Conservation (phyloP, 2,113 vertebrate species). For the Acrocephalus kingi region DNA sequence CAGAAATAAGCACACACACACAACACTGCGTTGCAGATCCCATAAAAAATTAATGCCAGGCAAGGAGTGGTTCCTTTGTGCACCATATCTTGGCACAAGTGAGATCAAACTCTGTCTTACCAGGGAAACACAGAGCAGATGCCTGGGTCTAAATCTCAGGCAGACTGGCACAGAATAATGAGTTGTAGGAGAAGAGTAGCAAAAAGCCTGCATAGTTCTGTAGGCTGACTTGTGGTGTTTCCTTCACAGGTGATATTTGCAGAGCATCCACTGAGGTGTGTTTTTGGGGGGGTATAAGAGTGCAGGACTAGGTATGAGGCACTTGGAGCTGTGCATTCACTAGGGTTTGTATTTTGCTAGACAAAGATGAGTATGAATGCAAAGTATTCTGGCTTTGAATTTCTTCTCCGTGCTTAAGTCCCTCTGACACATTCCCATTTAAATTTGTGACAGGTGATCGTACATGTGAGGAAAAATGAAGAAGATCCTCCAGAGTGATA, state of each 20-base stretch:
- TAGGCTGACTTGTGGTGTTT: background rate
- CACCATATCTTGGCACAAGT: background rate
- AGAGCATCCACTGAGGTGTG: background rate
- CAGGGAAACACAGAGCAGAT: background rate
- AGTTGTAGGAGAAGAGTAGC: background rate
- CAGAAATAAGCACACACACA: background rate
- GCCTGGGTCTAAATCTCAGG: background rate
- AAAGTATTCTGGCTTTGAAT: background rate
- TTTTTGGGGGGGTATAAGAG: rapidly evolving
- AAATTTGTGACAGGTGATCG: background rate
- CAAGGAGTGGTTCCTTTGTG: background rate
- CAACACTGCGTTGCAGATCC: rapidly evolving
- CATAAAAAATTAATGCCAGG: background rate
- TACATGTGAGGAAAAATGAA: background rate
- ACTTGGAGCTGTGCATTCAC: background rate
- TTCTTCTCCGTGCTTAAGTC: background rate
- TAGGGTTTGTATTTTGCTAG: background rate
- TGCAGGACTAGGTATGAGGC: background rate
- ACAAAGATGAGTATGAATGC: background rate
- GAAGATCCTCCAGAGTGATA: background rate
- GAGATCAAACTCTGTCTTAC: background rate
- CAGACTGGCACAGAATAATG: background rate
- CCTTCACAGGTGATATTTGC: background rate
- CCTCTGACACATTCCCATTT: background rate
- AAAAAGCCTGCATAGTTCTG: background rate